Evolutionary conservation across 2,113 vertebrate species (phyloP).

Genomic region (Xenotilapia longispinis): DNA sequence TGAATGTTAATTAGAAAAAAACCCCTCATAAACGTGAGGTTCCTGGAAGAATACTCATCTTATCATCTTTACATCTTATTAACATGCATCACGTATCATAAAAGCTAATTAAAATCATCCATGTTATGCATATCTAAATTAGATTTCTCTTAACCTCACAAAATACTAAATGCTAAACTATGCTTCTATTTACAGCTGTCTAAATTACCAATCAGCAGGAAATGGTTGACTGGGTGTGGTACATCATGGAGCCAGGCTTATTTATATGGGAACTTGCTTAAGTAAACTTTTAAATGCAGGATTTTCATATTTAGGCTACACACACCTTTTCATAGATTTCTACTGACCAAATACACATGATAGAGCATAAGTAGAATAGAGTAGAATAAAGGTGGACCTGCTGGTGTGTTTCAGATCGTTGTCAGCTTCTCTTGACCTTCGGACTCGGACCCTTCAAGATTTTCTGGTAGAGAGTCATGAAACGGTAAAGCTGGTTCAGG

Average conservation of each 20-base stretch:
- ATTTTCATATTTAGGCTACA: background rate
- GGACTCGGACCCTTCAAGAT: background rate
- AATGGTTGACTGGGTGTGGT: background rate
- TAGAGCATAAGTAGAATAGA: background rate
- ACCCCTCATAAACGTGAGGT: rapidly evolving
- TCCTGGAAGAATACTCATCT: background rate
- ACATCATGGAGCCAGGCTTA: background rate
- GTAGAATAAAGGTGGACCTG: background rate
- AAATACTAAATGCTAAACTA: background rate
- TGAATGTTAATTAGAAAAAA: background rate
- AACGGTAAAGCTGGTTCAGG: background rate
- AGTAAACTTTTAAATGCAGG: background rate
- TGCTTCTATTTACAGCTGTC: background rate
- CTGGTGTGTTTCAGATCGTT: background rate
- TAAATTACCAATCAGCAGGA: background rate
- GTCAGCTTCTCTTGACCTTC: background rate
- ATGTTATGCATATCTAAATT: background rate
- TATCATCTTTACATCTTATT: background rate
- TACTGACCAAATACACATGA: background rate
- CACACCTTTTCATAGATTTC: background rate
- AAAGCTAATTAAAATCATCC: background rate
- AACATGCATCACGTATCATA: background rate
- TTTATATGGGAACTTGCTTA: background rate
- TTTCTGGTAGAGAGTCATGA: background rate
- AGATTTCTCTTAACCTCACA: background rate